Base-by-base conservation (phyloP, 2,113 vertebrate genomes). In the Rostratula benghalensis region DNA sequence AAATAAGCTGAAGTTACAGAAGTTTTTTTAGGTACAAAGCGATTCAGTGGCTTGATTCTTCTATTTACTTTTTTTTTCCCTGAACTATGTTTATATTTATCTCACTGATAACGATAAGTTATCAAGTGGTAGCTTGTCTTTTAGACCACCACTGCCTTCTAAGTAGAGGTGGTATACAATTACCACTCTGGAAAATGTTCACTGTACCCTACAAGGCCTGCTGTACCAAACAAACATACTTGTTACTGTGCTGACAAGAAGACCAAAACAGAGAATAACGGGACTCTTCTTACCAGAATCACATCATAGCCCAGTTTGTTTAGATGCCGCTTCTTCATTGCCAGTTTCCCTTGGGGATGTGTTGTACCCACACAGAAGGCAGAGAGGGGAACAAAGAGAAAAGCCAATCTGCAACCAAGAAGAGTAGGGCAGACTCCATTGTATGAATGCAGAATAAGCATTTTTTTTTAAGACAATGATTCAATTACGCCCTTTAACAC, bases 281-380 rank as follows among this genome's bases (percentile, higher is more conserved):
- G 51, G 35, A n/a, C 69, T 80, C 85, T 71, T 73, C 99, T 98
- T 97, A 99, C 99, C 99, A 99, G 69, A 59, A 99, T 96, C 20
- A 98, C 98, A 22, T 92, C 54, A 71, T 98, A 99, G 63, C 99
- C 99, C 96, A 99, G 97, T 68, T 95, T 93, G 92, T 90, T 98
- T 77, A 99, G 98, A 93, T 99, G 99, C 19, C 98, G 97, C 43
- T 98, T 95, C 97, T 98, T 99, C 87, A 98, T 24, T n/a, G 98
- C 98, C 76, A 99, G 61, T 18, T 37, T 95, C 39, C 98, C 99
- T n/a, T 97, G 96, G 33, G 98, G 99, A 19, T 98, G 98, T 4
- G 35, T 93, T 20, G 98, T 98, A 28, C 97, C 98, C 57, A 98
- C 87, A 91, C 99, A 99, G 91, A 99, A 98, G 3, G 87, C 70